Conservation (phyloP, 2,113 vertebrate genomes). For the Sprattus sprattus region DNA sequence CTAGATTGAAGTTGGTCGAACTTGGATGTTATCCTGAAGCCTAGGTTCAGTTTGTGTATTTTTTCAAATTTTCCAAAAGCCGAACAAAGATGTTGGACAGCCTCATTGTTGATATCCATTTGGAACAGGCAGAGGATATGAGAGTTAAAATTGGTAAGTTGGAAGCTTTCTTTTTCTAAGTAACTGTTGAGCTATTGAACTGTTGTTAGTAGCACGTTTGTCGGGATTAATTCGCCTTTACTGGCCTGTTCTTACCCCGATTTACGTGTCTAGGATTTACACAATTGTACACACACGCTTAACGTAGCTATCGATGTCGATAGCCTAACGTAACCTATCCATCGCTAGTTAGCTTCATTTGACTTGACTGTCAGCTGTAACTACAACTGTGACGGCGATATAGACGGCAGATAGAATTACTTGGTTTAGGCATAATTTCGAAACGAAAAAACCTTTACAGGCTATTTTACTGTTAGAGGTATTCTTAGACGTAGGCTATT, state of each 20-base stretch:
- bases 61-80: background rate
- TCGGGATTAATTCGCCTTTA: background rate
- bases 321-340: background rate
- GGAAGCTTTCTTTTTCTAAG: background rate
- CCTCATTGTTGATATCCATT: slow-evolving; percentile 42
- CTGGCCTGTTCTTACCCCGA: background rate
- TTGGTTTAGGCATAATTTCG: background rate
- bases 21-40: background rate
- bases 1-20: background rate
- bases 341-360: background rate
- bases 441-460: background rate
- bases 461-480: no score
- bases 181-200: background rate
- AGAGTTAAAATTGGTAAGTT: slow-evolving; percentile 50
- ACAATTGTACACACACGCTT: no score
- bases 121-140: slow-evolving; percentile 49
- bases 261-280: background rate
- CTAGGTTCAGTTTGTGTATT: background rate
- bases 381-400: background rate
- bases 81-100: slow-evolving; percentile 58
- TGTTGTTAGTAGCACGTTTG: background rate
- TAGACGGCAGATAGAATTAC: background rate
- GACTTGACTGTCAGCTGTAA: background rate
- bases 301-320: background rate
- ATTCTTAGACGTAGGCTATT: no score